Conservation (phyloP, 2,888 invertebrate genomes). For the Hetaerina titia region DNA sequence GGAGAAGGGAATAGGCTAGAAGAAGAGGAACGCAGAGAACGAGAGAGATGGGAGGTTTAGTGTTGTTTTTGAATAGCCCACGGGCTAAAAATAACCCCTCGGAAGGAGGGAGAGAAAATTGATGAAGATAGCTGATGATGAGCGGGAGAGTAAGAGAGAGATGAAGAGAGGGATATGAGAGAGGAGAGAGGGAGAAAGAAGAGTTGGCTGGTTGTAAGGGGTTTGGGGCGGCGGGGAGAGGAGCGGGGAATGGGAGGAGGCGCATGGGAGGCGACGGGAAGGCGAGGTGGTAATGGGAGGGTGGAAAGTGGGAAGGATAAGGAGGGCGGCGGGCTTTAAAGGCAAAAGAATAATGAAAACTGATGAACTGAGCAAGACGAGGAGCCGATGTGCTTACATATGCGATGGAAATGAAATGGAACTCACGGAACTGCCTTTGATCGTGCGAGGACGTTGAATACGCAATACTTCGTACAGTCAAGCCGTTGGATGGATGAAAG, state of each 20-base stretch:
- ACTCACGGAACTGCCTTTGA: background rate
- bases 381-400: constrained; percentile 46
- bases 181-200: background rate
- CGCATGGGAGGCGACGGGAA: too few species aligned
- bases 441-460: background rate
- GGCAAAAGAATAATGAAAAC: constrained; percentile 17
- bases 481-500: background rate
- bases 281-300: background rate
- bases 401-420: constrained; percentile 25
- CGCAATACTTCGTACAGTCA: background rate
- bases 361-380: constrained; percentile 46
- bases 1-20: background rate
- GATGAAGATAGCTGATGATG: constrained; percentile 54
- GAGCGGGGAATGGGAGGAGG: background rate
- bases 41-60: background rate
- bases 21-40: background rate
- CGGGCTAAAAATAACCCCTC: background rate
- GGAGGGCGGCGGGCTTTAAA: background rate
- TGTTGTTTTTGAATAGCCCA: background rate
- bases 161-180: constrained; percentile 7
- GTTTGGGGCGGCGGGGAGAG: background rate
- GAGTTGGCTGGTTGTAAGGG: background rate
- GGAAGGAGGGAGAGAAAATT: background rate
- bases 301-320: background rate
- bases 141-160: background rate